Base-by-base conservation (phyloP, 1,140 invertebrate genomes). In the Diachasma alloeum region DNA sequence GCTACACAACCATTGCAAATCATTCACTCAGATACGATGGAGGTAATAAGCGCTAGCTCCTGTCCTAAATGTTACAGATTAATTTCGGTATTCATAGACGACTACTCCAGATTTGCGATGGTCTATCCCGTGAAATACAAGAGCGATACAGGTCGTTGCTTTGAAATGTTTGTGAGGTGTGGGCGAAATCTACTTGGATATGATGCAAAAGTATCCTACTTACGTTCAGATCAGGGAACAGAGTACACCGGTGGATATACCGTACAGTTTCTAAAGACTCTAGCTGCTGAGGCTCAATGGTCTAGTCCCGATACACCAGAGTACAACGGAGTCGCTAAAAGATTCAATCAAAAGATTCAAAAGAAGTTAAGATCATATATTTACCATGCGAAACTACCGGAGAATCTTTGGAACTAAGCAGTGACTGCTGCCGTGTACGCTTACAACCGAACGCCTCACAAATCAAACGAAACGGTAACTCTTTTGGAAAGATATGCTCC, bases 91-190 rank as follows among this genome's bases (percentile, higher is more conserved):
- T 79, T 79, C 39, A 48, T 79, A 15, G 78, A 79, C 37, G 75
- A 79, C 59, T 71, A 39, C 24, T 79, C 78, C 24, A 77, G 78
- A 75, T 53, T 71, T 17, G 71, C 78, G 8, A 77, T 59, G 72
- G 75, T 72, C 10, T 77, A 79, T 70, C 53, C 78, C 6, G 66
- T 79, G 56, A 77, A 79, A 79, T n/a, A 63, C 31, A 79, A 79
- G 31, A 73, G 66, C 48, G 78, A 77, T 42, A 75, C 69, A 13
- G 72, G 75, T 10, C 11, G 68, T 15, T 77, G 72, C 42, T 67
- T 79, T 46, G 72, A 77, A 70, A 36, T 42, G 37, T 79, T 75
- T 71, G 44, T n/a, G n/a, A n/a, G n/a, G n/a, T n/a, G n/a, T n/a
- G n/a, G n/a, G n/a, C n/a, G n/a, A n/a, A n/a, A n/a, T n/a, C n/a